Evolutionary conservation across 2,888 invertebrate genomes (phyloP).

Genomic region (Hermaeophaga mercurialis): DNA sequence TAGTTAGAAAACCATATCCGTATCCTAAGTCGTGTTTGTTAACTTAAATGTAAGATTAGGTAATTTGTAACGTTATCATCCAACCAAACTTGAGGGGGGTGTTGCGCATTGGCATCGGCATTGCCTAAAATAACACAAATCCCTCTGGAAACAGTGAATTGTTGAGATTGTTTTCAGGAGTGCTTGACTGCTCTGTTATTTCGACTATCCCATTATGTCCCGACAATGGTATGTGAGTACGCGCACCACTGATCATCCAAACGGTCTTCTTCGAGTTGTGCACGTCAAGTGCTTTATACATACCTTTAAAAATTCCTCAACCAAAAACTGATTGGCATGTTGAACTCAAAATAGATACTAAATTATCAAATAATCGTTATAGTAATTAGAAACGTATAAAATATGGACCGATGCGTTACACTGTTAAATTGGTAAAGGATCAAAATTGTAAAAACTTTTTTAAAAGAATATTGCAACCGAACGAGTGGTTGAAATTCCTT

Average conservation of each 20-base stretch:
- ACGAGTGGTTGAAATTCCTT: too few species aligned
- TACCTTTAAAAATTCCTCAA: too few species aligned
- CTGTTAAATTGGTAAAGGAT: too few species aligned
- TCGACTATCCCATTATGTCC: slow-evolving; percentile 25
- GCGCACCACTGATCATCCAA: slow-evolving; percentile 15
- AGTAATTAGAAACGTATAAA: too few species aligned
- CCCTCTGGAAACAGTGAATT: slow-evolving; percentile 27
- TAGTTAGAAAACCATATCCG: too few species aligned
- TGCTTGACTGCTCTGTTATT: slow-evolving; percentile 30
- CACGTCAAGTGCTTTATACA: not conserved
- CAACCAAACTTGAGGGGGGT: not conserved
- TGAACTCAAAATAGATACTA: too few species aligned
- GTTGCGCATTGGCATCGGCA: not conserved
- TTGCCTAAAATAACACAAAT: slow-evolving; percentile 26
- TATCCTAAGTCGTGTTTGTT: too few species aligned
- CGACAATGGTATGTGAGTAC: slow-evolving; percentile 8
- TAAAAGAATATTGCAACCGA: too few species aligned
- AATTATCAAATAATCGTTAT: too few species aligned
- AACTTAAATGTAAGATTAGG: not conserved
- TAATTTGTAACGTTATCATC: not conserved
- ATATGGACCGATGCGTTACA: too few species aligned
- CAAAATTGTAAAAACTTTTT: too few species aligned
- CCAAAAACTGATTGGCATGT: too few species aligned
- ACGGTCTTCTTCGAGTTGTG: slow-evolving; percentile 3
- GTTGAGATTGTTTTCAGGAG: slow-evolving; percentile 30